Base-by-base conservation (phyloP, 2,888 invertebrate species). In the Dimorphilus gyrociliatus region DNA sequence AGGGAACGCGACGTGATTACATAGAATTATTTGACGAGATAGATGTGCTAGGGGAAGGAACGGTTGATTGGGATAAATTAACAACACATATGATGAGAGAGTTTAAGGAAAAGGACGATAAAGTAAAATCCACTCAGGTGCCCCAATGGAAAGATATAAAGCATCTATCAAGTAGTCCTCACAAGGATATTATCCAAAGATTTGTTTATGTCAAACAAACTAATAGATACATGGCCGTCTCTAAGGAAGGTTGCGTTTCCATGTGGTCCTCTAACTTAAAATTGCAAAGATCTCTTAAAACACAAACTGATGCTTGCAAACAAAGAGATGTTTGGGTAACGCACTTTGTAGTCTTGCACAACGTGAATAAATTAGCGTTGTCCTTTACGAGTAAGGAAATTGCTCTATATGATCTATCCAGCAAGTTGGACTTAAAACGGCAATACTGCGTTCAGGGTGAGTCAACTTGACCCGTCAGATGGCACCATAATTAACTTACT, bases 371-470 rank as follows among this genome's bases (percentile, higher is more conserved):
- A 38, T 48, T 62, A 10, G 61, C 59, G 4, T 37, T 62, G 16
- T 42, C 57, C 10, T 61, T 61, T 34, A 62, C 62, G 8, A 59
- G 59, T 43, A 62, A 62, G 38, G 61, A 62, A 42, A 60, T 62
- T 25, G 53, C 51, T 6, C 51, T 62, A 16, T 62, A 60, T 42
- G 60, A 62, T 36, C 40, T 62, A 36, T 56, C 53, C 33, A 49
- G 54, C 19, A 62, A 62, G 33, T 40, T 57, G 10, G 62, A 62
- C 34, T 56, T 62, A 35, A 54, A 48, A 36, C 57, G 58, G 33
- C 59, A 59, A 40, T 61, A 55, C 40, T 57, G 56, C 41, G 50
- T 62, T 5, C 51, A 54, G 37, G n/a, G n/a, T n/a, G n/a, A n/a
- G n/a, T n/a, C n/a, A n/a, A n/a, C n/a, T n/a, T n/a, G n/a, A n/a